These are phyloP conservation scores for Orcinus orca DNA, from an alignment of 2,113 vertebrate species.

Conservation along the genomic window DNA sequence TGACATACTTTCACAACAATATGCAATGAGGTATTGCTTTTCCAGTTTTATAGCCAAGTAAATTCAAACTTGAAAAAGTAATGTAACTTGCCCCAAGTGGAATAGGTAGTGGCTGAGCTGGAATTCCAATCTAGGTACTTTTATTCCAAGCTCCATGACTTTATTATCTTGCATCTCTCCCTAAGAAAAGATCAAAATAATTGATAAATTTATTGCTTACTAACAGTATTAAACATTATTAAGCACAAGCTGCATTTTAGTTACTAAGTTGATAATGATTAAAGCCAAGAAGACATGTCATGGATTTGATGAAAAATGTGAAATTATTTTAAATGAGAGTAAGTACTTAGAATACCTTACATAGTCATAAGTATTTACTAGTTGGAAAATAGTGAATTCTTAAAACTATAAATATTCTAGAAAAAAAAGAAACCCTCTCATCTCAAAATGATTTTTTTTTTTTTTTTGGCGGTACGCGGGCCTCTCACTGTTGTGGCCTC, in stretches of 20 bases:
- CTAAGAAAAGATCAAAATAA: background rate
- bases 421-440: background rate
- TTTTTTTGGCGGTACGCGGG: no score
- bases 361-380: background rate
- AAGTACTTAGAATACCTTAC: background rate
- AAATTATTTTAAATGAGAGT: constrained; percentile 17
- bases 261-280: background rate
- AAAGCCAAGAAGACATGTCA: background rate
- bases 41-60: background rate
- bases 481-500: no score
- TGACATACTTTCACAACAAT: background rate
- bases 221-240: background rate
- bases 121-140: background rate
- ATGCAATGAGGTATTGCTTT: background rate
- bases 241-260: background rate
- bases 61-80: background rate
- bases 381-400: background rate
- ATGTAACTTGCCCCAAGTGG: background rate
- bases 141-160: background rate
- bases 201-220: background rate
- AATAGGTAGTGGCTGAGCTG: background rate
- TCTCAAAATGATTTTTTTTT: background rate
- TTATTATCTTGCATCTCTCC: background rate
- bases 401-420: background rate
- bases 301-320: background rate